phyloP scores from a whole-genome alignment of 2,113 vertebrate genomes.

The Neotragus pygmaeus region DNA sequence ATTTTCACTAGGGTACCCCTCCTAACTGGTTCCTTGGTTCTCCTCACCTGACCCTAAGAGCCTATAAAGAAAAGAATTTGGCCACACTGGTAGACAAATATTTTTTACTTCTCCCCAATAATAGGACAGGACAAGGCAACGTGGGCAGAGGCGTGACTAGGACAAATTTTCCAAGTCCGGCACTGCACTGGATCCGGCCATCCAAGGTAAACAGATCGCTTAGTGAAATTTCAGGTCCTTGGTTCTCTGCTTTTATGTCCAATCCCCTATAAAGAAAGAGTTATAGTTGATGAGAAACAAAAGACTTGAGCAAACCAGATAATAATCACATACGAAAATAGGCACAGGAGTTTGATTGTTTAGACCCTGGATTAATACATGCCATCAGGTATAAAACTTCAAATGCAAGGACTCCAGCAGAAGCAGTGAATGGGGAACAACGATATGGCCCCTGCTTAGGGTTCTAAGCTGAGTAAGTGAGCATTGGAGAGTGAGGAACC shows the following conservation, averaged over 20 bases:
- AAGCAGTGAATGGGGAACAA: rapidly evolving
- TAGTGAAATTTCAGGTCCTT: constrained; percentile 33
- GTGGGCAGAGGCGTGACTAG: neutral
- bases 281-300: constrained; percentile 74
- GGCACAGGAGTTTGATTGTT: constrained; percentile 29
- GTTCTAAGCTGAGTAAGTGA: neutral
- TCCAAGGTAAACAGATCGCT: constrained; percentile 61
- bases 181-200: neutral
- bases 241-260: constrained; percentile 63
- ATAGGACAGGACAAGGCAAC: neutral
- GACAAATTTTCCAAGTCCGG: constrained; percentile 15
- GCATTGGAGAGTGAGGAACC: neutral
- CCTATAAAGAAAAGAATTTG: constrained; percentile 38
- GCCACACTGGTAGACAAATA: constrained; percentile 18
- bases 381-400: neutral
- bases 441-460: rapidly evolving
- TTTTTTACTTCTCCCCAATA: constrained; percentile 35
- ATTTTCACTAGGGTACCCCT: neutral
- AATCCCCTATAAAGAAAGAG: constrained; percentile 42
- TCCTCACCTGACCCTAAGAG: constrained; percentile 5
- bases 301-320: constrained; percentile 54
- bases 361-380: constrained; percentile 65
- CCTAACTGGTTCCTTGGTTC: neutral
- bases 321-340: constrained; percentile 47
- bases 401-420: neutral